phyloP scores from a whole-genome alignment of 2,113 vertebrate species.

The Forbesichthys papilliferus region DNA sequence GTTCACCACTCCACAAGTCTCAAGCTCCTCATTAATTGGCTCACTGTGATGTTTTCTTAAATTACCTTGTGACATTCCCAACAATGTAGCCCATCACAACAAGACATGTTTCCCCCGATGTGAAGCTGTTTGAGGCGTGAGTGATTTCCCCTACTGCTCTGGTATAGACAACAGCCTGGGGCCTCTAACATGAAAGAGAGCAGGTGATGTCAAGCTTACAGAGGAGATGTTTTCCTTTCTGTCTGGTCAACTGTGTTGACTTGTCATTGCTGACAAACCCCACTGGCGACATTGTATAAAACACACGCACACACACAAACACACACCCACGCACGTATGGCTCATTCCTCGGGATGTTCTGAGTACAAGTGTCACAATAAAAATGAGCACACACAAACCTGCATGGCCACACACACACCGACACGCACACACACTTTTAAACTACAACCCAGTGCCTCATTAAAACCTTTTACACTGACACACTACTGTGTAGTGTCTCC shows the following conservation, averaged over 20 bases:
- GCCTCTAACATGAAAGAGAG: conserved; percentile 1
- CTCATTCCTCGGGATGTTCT: conserved; percentile 88
- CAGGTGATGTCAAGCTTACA: conserved; percentile 2
- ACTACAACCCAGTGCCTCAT: conserved; percentile 85
- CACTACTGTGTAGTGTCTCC: conserved; percentile 91
- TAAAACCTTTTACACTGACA: conserved; percentile 94
- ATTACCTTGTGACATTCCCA: neutral
- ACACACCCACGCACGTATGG: conserved; percentile 57
- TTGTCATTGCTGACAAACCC: neutral
- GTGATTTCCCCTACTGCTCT: neutral
- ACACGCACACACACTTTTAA: conserved; percentile 47
- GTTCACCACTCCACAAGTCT: no score
- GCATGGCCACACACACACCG: conserved; percentile 33
- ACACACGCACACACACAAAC: conserved; percentile 23
- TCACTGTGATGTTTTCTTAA: no score
- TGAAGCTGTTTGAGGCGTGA: neutral
- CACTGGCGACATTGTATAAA: neutral
- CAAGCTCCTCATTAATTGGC: no score
- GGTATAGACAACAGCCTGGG: conserved; percentile 25
- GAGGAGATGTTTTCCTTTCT: neutral
- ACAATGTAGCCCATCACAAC: conserved; percentile 6
- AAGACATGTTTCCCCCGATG: neutral
- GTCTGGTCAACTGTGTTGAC: neutral
- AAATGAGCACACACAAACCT: conserved; percentile 8
- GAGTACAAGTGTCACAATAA: conserved; percentile 84